Conservation (phyloP, 2,797 vertebrate species). For the Malurus leucopterus region DNA sequence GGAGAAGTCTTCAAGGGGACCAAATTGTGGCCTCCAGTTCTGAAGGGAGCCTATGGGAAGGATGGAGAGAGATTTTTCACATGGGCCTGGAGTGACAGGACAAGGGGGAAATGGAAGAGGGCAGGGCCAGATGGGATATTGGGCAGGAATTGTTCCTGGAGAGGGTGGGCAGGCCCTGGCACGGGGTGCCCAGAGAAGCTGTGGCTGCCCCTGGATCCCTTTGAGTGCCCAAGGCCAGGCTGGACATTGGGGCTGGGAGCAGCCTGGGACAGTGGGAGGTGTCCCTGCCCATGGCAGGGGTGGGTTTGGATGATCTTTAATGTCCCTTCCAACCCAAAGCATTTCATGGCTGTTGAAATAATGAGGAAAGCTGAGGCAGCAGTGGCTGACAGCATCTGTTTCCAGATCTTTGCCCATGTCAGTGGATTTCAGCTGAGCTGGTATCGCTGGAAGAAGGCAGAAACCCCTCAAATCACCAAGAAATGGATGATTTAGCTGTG, state of each 20-base stretch:
- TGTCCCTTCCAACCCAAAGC: not conserved
- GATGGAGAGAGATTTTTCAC: not conserved
- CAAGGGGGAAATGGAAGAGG: fast-evolving
- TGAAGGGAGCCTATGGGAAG: fast-evolving
- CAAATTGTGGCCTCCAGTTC: not conserved
- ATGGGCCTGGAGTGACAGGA: not conserved
- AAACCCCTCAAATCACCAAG: not conserved
- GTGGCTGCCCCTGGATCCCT: not conserved
- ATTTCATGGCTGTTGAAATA: not conserved
- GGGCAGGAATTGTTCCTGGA: fast-evolving
- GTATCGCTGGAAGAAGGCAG: not conserved
- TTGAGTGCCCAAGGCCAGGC: fast-evolving
- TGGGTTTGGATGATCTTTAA: fast-evolving
- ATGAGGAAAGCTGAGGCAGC: not conserved
- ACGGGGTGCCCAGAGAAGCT: not conserved
- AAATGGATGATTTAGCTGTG: not conserved
- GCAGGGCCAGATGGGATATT: not conserved
- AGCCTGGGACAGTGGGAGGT: not conserved
- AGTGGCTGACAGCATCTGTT: not conserved
- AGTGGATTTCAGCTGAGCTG: not conserved
- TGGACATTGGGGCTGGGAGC: not conserved
- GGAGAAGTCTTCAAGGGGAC: not conserved
- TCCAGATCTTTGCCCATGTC: not conserved
- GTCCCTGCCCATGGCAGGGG: not conserved
- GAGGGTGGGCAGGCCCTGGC: fast-evolving